Evolutionary conservation across 2,888 invertebrate species (phyloP).

Genomic region (Glyphotaelius pellucidus): DNA sequence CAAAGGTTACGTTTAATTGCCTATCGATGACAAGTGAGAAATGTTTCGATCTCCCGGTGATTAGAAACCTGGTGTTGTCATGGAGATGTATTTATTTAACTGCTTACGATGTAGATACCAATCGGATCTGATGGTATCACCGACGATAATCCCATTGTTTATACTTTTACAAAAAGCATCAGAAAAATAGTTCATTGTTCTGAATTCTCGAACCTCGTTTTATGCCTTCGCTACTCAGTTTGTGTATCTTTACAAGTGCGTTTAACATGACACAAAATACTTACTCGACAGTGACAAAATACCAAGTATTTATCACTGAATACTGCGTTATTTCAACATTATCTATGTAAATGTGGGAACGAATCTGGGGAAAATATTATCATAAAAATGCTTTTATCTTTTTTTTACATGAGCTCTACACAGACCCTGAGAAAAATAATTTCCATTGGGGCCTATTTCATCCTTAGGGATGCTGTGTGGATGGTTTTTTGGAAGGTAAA

Average conservation of each 20-base stretch:
- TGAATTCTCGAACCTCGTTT: not conserved
- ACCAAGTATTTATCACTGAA: too few relatives aligned
- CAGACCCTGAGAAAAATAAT: too few relatives aligned
- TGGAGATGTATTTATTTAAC: not conserved
- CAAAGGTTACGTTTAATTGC: conserved; percentile 35
- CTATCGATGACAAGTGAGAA: conserved; percentile 3
- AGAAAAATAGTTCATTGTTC: not conserved
- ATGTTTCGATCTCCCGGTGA: not conserved
- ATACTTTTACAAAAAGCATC: not conserved
- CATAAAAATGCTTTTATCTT: too few relatives aligned
- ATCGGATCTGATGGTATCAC: not conserved
- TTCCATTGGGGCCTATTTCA: too few relatives aligned
- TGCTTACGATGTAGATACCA: not conserved
- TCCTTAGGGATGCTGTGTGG: too few relatives aligned
- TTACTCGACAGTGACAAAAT: too few relatives aligned
- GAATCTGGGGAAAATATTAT: not conserved
- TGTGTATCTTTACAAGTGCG: not conserved
- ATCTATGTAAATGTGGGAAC: not conserved
- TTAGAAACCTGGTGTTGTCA: not conserved
- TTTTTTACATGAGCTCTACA: too few relatives aligned
- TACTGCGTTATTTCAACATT: not conserved
- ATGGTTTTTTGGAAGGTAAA: too few relatives aligned
- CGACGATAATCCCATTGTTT: not conserved
- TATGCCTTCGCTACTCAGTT: not conserved
- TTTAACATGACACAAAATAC: not conserved